Evolutionary conservation across 2,888 invertebrate species (phyloP), one percentile per base, ranked within the genome.

Genomic region (Portevinia maculata): DNA sequence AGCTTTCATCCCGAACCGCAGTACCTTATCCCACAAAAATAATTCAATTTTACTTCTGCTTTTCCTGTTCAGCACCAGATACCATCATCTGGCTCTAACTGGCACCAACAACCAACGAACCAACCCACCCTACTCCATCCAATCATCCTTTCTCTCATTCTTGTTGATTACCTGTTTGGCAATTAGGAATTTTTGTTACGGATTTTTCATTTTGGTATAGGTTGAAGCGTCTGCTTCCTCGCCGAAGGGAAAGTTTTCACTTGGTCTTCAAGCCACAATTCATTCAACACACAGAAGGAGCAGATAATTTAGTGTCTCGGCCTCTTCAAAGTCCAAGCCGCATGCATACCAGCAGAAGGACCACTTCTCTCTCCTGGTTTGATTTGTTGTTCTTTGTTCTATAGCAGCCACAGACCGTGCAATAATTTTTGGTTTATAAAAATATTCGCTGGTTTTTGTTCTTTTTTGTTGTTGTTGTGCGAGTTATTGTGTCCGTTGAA

Each of bases 401-500:
- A 78, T 76, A 57, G 57, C 55, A 59, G 65, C 81, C 81, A 55
- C 81, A 81, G 53, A 70, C 70, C 76, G 30, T 76, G 70, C 83
- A 83, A 78, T 83, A 65, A 83, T 83, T 78, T 83, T 57, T 62
- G 83, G 83, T 83, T 83, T 57, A 73, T 39, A 71, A 67, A 71
- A 65, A 73, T 73, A 30, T 71, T 55, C 52, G 9, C 19, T 46
- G 46, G 50, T 46, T 28, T 15, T 30, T 8, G n/a, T 8, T 11
- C 24, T n/a, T n/a, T n/a, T n/a, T 24, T 41, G 39, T 17, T 71
- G 19, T 53, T 67, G 8, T 9, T 48, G 41, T 13, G n/a, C n/a
- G n/a, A n/a, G n/a, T 60, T 15, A n/a, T 32, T 32, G 34, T 32
- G 59, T 41, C 57, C 37, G 46, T 41, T 39, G 34, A 48, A 48